Conservation (phyloP, 2,113 vertebrate genomes). For the Setophaga coronata region DNA sequence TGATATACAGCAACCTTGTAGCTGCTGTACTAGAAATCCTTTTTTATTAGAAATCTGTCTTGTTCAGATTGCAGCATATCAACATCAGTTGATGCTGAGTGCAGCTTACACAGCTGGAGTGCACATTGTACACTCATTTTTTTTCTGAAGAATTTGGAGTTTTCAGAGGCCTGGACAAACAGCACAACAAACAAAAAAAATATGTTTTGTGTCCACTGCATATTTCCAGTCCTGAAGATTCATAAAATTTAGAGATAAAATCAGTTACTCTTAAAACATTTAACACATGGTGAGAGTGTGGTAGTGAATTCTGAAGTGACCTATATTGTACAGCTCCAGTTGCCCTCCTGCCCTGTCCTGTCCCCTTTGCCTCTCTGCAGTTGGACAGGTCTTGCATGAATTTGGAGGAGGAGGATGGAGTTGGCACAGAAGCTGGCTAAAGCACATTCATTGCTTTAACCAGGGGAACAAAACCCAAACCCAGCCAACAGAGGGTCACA, state of each 20-base stretch:
- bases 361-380: background rate
- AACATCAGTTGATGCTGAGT: background rate
- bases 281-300: background rate
- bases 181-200: background rate
- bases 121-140: background rate
- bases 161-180: background rate
- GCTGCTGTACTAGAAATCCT: background rate
- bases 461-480: background rate
- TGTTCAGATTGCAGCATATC: background rate
- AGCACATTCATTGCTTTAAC: background rate
- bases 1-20: background rate
- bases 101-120: background rate
- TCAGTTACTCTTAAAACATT: background rate
- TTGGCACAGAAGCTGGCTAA: background rate
- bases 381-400: background rate
- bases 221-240: background rate
- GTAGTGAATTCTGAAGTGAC: background rate
- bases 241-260: background rate
- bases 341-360: fast-evolving
- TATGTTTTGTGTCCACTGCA: background rate
- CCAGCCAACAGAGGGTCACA: background rate
- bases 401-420: background rate
- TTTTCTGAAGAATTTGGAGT: background rate
- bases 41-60: background rate
- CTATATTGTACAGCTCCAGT: background rate